A percentile compares a stretch with the other conserved stretches of the same genome.
These are phyloP conservation scores for Semicossyphus pulcher DNA, from an alignment of 2,113 vertebrate genomes.

Conservation along the genomic window DNA sequence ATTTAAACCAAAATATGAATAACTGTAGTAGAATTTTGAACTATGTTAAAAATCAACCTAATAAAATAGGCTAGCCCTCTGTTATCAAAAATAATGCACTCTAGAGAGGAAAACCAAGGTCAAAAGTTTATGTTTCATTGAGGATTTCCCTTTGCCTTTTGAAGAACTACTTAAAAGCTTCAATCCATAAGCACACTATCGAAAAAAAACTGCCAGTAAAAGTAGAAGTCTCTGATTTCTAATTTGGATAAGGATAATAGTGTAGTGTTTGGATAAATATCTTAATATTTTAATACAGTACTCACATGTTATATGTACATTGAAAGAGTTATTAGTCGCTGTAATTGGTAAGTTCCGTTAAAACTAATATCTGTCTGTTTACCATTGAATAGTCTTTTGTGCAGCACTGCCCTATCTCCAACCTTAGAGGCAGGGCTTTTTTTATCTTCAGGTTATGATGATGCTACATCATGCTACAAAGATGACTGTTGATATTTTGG, in stretches of 20 bases:
- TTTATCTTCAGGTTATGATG: not conserved
- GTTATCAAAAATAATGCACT: not conserved
- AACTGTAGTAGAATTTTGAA: not conserved
- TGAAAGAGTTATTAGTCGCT: not conserved
- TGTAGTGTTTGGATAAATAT: too few relatives aligned
- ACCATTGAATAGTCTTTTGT: not conserved
- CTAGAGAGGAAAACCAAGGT: not conserved
- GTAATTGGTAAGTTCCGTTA: not conserved
- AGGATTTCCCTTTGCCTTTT: not conserved
- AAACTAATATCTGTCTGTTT: not conserved
- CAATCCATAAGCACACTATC: slow-evolving; percentile 1
- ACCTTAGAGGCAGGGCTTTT: too few relatives aligned
- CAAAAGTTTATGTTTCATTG: not conserved
- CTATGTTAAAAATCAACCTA: not conserved
- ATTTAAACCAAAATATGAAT: not conserved
- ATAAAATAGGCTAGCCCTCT: not conserved
- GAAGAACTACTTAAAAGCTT: not conserved
- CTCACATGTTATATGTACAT: slow-evolving; percentile 1
- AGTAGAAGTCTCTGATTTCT: not conserved
- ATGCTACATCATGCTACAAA: too few relatives aligned
- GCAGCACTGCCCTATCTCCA: too few relatives aligned
- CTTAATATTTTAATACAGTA: slow-evolving; percentile 1
- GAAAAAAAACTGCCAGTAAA: not conserved
- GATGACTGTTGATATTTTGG: too few relatives aligned
- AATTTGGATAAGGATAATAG: not conserved